Percentiles rank a stretch among this genome's conserved stretches.
Conservation (phyloP, 2,888 invertebrate genomes). For the Drosophila infuscata region DNA sequence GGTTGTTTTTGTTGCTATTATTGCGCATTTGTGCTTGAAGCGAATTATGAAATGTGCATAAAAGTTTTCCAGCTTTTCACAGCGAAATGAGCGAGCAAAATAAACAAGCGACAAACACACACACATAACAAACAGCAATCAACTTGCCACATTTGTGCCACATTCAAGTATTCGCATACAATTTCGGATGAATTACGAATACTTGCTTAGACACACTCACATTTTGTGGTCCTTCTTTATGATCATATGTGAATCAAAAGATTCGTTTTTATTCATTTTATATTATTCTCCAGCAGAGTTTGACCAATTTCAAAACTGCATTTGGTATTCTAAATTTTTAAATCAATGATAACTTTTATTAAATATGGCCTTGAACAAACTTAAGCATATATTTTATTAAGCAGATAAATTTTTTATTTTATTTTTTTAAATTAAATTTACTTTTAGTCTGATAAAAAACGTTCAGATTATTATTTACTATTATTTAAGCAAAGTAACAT, state of each 20-base stretch:
- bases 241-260: neutral
- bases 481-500: neutral
- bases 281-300: neutral
- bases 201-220: conserved; percentile 27
- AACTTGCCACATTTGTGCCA: conserved; percentile 17
- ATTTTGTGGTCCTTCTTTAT: neutral
- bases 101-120: conserved; percentile 44
- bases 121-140: conserved; percentile 12
- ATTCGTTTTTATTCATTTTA: conserved; percentile 1
- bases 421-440: too few species aligned
- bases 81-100: conserved; percentile 65
- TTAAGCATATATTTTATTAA: neutral
- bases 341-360: neutral
- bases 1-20: conserved; percentile 47
- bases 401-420: neutral
- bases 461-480: too few species aligned
- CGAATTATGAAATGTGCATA: conserved; percentile 73
- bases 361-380: neutral
- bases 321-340: neutral
- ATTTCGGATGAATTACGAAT: conserved; percentile 58
- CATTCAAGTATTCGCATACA: conserved; percentile 34
- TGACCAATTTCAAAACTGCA: neutral
- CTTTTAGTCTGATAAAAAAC: too few species aligned
- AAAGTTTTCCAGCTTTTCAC: conserved; percentile 63
- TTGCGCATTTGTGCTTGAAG: conserved; percentile 78